Evolutionary conservation across 2,888 invertebrate species (phyloP).

Genomic region (Cloeon dipterum): DNA sequence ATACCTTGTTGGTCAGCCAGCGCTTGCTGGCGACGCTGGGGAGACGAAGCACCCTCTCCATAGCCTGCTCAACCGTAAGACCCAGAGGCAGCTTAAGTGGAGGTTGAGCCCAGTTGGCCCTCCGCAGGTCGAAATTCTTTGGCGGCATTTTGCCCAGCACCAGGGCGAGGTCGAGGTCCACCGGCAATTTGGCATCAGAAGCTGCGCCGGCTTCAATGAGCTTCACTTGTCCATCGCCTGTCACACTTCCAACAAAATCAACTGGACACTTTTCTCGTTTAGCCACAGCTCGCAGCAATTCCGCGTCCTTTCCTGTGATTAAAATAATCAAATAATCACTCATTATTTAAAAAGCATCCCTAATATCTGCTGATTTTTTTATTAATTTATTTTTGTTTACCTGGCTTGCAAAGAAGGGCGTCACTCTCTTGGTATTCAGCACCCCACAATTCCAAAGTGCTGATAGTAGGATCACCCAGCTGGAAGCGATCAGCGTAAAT

Average conservation of each 20-base stretch:
- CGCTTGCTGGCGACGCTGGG: constrained; percentile 88
- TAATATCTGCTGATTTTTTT: too few species aligned
- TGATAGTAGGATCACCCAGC: constrained; percentile 86
- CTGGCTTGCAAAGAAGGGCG: constrained; percentile 55
- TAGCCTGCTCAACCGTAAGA: constrained; percentile 37
- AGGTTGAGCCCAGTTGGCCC: background rate
- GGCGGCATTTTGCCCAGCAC: constrained; percentile 74
- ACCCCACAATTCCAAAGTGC: constrained; percentile 86
- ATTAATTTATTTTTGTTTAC: too few species aligned
- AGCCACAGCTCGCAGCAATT: constrained; percentile 44
- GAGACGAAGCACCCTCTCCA: constrained; percentile 59
- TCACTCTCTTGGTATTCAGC: constrained; percentile 96
- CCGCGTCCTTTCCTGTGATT: constrained; percentile 27
- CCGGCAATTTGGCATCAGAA: constrained; percentile 36
- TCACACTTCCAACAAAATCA: constrained; percentile 79
- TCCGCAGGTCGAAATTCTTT: constrained; percentile 19
- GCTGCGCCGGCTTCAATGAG: constrained; percentile 16
- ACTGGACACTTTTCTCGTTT: constrained; percentile 78
- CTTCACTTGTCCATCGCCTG: constrained; percentile 54
- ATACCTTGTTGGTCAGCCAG: constrained; percentile 72
- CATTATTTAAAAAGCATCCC: too few species aligned
- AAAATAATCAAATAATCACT: too few species aligned
- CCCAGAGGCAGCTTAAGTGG: constrained; percentile 10
- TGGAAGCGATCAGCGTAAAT: constrained; percentile 71
- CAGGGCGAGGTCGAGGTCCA: constrained; percentile 68